Percentiles rank a stretch among this genome's conserved stretches.
Conservation (phyloP, 2,888 invertebrate genomes). For the Perdita meconis region DNA sequence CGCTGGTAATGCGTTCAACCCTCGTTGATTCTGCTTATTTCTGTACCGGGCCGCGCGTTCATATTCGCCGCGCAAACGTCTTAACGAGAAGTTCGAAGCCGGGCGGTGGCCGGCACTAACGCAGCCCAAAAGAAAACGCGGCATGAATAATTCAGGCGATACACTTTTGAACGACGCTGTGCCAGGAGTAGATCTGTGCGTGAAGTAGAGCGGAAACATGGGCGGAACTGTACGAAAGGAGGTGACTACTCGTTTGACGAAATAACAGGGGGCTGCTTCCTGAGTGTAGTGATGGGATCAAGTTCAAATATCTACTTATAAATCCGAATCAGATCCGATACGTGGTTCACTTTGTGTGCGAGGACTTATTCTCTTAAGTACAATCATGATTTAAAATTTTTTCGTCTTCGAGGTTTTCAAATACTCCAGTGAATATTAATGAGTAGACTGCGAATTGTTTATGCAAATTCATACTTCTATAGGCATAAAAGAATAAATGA, state of each 20-base stretch:
- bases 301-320: too few species aligned
- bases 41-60: slow-evolving; percentile 19
- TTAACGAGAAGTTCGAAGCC: slow-evolving; percentile 44
- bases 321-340: too few species aligned
- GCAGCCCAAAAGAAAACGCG: slow-evolving; percentile 58
- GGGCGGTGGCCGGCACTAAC: slow-evolving; percentile 41
- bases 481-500: too few species aligned
- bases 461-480: too few species aligned
- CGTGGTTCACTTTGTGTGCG: too few species aligned
- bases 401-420: too few species aligned
- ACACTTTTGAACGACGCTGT: slow-evolving; percentile 44
- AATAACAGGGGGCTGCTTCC: background rate
- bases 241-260: slow-evolving; percentile 7
- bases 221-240: slow-evolving; percentile 7
- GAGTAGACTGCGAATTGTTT: too few species aligned
- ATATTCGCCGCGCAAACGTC: slow-evolving; percentile 45
- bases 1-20: background rate
- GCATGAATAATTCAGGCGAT: slow-evolving; percentile 71
- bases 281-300: too few species aligned
- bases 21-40: slow-evolving; percentile 30
- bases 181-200: slow-evolving; percentile 1
- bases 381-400: too few species aligned
- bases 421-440: too few species aligned
- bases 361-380: too few species aligned
- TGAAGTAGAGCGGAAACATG: slow-evolving; percentile 36